A percentile compares a stretch with the other conserved stretches of the same genome.
Conservation (phyloP, 2,797 vertebrate species). For the Pantherophis alleghaniensis region DNA sequence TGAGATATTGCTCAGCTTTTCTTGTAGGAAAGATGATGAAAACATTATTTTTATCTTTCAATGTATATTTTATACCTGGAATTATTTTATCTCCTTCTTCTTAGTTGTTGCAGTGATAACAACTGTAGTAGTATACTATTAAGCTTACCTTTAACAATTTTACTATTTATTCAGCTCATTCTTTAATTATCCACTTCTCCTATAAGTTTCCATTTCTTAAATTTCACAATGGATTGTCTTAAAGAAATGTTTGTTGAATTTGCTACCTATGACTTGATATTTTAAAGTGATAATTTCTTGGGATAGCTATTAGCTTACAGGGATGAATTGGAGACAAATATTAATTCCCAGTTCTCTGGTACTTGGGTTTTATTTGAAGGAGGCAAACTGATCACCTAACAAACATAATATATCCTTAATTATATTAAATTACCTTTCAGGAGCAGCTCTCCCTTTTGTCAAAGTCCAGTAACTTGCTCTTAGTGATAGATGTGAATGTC, state of each 20-base stretch:
- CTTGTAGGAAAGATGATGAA: not conserved
- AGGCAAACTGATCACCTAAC: conserved; percentile 46
- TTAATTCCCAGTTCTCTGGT: conserved; percentile 43
- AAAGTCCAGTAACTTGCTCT: conserved; percentile 59
- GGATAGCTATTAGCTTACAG: conserved; percentile 52
- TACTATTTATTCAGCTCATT: not conserved
- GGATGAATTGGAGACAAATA: conserved; percentile 43
- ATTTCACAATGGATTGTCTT: not conserved
- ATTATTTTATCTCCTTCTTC: not conserved
- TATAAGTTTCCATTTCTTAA: not conserved
- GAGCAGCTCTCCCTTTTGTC: conserved; percentile 60
- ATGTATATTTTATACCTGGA: not conserved
- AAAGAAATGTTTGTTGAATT: not conserved
- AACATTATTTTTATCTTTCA: not conserved
- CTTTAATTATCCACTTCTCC: not conserved
- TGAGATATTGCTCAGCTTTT: not conserved
- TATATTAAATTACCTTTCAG: conserved; percentile 61
- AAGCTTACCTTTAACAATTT: not conserved
- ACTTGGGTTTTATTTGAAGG: conserved; percentile 50
- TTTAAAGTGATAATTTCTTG: not conserved
- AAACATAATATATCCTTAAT: conserved; percentile 65
- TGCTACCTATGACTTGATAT: not conserved
- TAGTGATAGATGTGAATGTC: conserved; percentile 55
- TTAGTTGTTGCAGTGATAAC: not conserved
- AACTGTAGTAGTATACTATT: not conserved